A percentile compares a stretch with the other conserved stretches of the same genome.
Evolutionary conservation across 2,888 invertebrate genomes (phyloP).

Genomic region (Salticus scenicus): DNA sequence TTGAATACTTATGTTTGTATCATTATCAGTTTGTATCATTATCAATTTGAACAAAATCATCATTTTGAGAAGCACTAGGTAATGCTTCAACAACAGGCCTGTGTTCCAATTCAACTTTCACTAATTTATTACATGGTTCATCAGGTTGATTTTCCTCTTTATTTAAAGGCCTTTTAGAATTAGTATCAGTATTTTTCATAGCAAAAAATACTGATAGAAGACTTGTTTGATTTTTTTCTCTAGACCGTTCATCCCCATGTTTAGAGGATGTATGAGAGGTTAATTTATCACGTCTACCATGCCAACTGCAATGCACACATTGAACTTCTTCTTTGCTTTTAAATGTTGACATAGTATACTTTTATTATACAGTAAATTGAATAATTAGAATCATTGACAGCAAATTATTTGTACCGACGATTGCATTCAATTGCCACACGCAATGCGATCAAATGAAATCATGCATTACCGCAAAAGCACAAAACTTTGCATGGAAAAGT

Average conservation of each 20-base stretch:
- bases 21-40: conserved; percentile 9
- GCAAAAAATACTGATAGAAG: background rate
- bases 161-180: background rate
- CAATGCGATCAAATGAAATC: too few species aligned
- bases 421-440: background rate
- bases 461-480: too few species aligned
- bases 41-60: background rate
- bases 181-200: background rate
- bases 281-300: background rate
- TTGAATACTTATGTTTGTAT: background rate
- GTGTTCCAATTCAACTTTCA: background rate
- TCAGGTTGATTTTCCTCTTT: background rate
- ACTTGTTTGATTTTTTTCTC: background rate
- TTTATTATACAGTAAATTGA: background rate
- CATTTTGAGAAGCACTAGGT: background rate
- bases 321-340: background rate
- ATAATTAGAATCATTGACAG: too few species aligned
- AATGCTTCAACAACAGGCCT: background rate
- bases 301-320: too few species aligned
- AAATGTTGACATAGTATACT: background rate
- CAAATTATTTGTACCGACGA: too few species aligned
- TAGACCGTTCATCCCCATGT: background rate
- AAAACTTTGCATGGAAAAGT: too few species aligned
- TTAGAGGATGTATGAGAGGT: background rate
- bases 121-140: background rate